A percentile compares a stretch with the other conserved stretches of the same genome.
Conservation (phyloP, 2,797 vertebrate genomes). For the Pantherophis alleghaniensis region DNA sequence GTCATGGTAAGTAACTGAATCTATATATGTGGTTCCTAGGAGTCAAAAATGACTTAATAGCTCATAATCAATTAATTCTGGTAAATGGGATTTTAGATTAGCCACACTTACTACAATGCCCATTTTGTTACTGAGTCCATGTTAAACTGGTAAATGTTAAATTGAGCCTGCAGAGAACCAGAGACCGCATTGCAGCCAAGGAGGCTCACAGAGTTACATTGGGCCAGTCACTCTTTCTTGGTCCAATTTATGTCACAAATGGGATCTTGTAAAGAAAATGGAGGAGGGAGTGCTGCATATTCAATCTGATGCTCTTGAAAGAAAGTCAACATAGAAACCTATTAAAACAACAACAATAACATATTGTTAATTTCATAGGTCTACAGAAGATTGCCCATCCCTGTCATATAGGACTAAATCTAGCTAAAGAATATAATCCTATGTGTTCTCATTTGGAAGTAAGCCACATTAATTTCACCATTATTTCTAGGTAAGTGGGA, state of each 20-base stretch:
- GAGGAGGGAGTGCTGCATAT: no score
- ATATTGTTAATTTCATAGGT: background rate
- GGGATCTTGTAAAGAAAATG: no score
- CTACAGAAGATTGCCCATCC: background rate
- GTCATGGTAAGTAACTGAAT: background rate
- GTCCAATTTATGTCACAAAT: no score
- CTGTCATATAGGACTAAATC: background rate
- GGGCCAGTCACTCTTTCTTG: no score
- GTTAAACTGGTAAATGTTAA: background rate
- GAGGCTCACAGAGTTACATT: no score
- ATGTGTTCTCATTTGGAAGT: background rate
- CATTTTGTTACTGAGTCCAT: background rate
- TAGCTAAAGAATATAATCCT: background rate
- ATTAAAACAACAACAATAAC: no score
- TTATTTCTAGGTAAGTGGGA: no score
- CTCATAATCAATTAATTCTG: background rate
- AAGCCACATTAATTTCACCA: background rate
- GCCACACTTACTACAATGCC: background rate
- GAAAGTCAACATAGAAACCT: no score
- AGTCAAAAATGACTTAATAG: background rate
- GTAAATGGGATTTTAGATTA: background rate
- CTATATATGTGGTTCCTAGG: background rate
- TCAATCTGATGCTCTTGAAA: no score
- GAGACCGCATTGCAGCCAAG: background rate
- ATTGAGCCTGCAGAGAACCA: background rate